Base-by-base conservation (phyloP, 2,888 invertebrate species). In the Trachelus iudaicus region DNA sequence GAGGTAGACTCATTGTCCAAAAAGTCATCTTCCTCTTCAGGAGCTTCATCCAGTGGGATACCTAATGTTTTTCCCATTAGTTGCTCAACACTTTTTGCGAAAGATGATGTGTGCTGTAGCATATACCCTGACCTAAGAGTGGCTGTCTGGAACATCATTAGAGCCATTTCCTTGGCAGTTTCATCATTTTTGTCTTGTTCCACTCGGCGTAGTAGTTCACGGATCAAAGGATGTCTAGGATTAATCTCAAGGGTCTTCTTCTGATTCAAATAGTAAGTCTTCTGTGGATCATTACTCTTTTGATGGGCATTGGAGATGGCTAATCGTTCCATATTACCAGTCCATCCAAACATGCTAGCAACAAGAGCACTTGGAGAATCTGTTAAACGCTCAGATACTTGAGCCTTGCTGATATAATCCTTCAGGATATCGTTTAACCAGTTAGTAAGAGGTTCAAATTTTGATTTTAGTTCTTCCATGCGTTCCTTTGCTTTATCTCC, bases 251-350 rank as follows among this genome's bases (percentile, higher is more conserved):
- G 93, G 75, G 97, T 97, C 93, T 99, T 99, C 95, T 98, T 99
- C 92, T 98, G 98, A 89, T 95, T 96, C 73, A 98, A 93, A 91
- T 98, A 98, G 91, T 97, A 97, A 87, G 94, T 94, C 89, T 97
- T 95, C 90, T 98, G 97, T 68, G 97, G 96, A 93, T 98, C 98
- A 89, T 98, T 97, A 6, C 96, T 92, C 92, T 99, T 99, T 92
- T 98, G 98, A 92, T 99, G 99, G 30, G 99, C 98, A 92, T 99
- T 99, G 74, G 97, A 96, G 82, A 97, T 92, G 82, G 99, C 98
- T 83, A 99, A 94, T 75, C 99, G 94, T 93, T 99, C 99, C 99
- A 99, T 99, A 92, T 99, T 99, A 87, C 99, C 99, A 86, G 99
- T 98, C 99, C 99, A 99, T 85, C 99, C 99, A 92, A 98, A 99